Evolutionary conservation across 1,140 invertebrate genomes (phyloP).

Genomic region (Mamestra configurata): DNA sequence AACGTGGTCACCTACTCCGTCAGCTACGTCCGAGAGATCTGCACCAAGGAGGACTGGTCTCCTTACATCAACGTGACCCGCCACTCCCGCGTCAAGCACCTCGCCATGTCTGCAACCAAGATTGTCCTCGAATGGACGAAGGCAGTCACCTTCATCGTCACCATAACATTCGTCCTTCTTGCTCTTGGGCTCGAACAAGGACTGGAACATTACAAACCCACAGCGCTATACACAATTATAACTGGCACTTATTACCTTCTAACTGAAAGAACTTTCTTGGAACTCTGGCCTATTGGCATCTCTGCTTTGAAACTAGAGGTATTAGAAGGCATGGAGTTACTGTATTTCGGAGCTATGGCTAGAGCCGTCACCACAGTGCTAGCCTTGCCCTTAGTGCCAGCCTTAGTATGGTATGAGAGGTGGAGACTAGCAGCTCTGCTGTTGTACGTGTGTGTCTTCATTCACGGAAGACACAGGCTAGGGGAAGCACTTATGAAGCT

Average conservation of each 20-base stretch:
- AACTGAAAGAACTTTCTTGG: constrained; percentile 92
- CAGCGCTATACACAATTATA: constrained; percentile 89
- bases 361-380: constrained; percentile 88
- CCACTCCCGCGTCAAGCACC: constrained; percentile 92
- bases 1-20: constrained; percentile 94
- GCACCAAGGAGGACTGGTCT: constrained; percentile 93
- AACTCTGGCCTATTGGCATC: constrained; percentile 89
- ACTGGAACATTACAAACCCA: constrained; percentile 92
- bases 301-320: constrained; percentile 89
- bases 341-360: constrained; percentile 91
- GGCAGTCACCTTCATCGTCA: constrained; percentile 93
- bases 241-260: constrained; percentile 92
- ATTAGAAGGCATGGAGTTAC: constrained; percentile 90
- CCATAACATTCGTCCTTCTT: constrained; percentile 92
- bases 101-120: constrained; percentile 94
- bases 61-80: constrained; percentile 92
- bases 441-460: constrained; percentile 91
- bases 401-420: constrained; percentile 88
- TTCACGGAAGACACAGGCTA: constrained; percentile 90
- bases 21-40: constrained; percentile 91
- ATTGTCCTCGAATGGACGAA: constrained; percentile 95
- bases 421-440: constrained; percentile 89
- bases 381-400: constrained; percentile 88
- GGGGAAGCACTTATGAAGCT: constrained; percentile 88
- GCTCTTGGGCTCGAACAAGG: constrained; percentile 93